Conservation (phyloP, 2,797 vertebrate genomes). For the Bradypodion ventrale region DNA sequence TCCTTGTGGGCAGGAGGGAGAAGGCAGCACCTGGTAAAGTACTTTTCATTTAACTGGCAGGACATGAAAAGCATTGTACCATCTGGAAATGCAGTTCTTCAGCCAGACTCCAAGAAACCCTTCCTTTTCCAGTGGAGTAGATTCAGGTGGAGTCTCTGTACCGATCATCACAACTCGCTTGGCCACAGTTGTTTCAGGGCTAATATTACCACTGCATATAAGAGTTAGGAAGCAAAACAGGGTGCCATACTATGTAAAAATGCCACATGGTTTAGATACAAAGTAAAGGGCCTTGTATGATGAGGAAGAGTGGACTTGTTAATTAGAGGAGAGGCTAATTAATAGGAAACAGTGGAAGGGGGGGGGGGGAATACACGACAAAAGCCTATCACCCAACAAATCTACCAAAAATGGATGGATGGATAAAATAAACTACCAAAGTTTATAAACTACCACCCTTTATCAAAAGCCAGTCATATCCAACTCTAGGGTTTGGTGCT, state of each 20-base stretch:
- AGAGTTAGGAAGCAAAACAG: conserved; percentile 33
- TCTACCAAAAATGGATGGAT: too few species aligned
- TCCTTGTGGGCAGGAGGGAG: background rate
- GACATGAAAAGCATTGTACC: conserved; percentile 1
- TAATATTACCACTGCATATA: background rate
- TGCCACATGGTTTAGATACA: background rate
- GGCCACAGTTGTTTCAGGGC: background rate
- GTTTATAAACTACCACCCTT: too few species aligned
- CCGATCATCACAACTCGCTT: background rate
- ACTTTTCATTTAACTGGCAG: background rate
- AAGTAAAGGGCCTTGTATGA: background rate
- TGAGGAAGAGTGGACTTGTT: background rate
- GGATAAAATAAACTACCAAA: too few species aligned
- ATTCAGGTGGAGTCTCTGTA: background rate
- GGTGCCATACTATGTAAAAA: conserved; percentile 35
- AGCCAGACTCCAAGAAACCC: conserved; percentile 28
- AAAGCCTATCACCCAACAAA: too few species aligned
- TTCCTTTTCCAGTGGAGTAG: background rate
- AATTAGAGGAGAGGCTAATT: background rate
- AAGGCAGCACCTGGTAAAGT: conserved; percentile 5
- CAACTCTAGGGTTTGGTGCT: too few species aligned
- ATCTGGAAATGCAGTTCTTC: conserved; percentile 54
- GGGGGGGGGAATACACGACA: too few species aligned
- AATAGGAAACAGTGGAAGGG: too few species aligned
- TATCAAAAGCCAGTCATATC: too few species aligned